These are phyloP conservation scores for Papilio machaon DNA, from an alignment of 1,140 invertebrate species.

Conservation along the genomic window DNA sequence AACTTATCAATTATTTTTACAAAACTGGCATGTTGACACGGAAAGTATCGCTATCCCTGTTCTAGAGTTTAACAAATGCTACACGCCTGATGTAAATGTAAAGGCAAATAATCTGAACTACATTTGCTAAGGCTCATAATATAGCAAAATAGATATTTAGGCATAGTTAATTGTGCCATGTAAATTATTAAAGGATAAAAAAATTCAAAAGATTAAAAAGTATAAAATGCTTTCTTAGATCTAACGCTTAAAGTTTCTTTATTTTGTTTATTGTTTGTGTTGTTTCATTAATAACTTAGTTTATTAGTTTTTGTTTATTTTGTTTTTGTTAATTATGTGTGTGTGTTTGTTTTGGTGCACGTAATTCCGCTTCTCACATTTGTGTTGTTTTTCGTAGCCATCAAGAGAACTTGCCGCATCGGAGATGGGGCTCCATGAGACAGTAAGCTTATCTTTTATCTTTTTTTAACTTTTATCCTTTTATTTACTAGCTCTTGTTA, in stretches of 20 bases:
- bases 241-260: no score
- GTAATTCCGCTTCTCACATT: conserved; percentile 52
- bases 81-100: background rate
- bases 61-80: background rate
- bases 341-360: conserved; percentile 47
- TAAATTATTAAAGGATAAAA: background rate
- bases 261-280: conserved; percentile 39
- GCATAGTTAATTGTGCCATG: background rate
- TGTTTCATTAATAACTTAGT: conserved; percentile 26
- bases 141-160: background rate
- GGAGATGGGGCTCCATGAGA: conserved; percentile 90
- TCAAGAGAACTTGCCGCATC: conserved; percentile 86
- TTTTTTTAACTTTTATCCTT: conserved; percentile 31
- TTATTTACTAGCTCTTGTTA: background rate
- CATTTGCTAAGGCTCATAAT: conserved; percentile 15
- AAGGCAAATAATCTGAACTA: conserved; percentile 23
- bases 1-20: no score
- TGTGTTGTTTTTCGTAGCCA: conserved; percentile 82
- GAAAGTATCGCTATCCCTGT: no score
- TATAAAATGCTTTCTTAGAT: background rate
- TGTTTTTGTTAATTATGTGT: conserved; percentile 58
- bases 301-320: conserved; percentile 44
- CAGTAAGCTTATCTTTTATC: conserved; percentile 84
- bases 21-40: no score
- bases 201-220: background rate